phyloP scores from a whole-genome alignment of 2,797 vertebrate genomes.

The Halcyon smyrnensis region DNA sequence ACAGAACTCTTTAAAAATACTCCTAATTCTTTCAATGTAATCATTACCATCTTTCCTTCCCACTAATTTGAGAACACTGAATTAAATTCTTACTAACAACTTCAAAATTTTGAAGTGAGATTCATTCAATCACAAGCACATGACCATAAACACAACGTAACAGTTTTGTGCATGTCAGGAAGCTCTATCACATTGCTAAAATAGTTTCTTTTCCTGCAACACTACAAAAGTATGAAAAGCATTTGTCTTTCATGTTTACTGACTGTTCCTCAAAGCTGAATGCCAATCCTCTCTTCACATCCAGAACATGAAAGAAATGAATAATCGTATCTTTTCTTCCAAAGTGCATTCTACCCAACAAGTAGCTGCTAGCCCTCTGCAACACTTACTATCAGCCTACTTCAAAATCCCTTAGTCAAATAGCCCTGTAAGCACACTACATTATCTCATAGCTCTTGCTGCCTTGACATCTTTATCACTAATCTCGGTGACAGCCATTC shows the following conservation, averaged over 20 bases:
- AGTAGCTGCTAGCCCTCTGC: not conserved
- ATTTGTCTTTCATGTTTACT: not conserved
- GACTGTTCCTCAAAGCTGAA: not conserved
- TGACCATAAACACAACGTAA: not conserved
- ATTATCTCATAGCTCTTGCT: not conserved
- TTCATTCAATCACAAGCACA: not conserved
- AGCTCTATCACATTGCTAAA: not conserved
- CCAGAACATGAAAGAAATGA: not conserved
- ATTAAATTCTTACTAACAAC: not conserved
- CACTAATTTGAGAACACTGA: not conserved
- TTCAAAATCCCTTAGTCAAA: not conserved
- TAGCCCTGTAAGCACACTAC: not conserved
- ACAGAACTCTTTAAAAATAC: not conserved
- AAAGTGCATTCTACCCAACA: not conserved
- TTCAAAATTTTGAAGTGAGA: not conserved
- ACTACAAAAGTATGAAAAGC: not conserved
- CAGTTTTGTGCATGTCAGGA: not conserved
- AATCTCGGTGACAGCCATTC: constrained; percentile 42
- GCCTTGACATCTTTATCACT: not conserved
- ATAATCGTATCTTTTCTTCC: not conserved
- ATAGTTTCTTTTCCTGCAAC: not conserved
- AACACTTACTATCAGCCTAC: not conserved
- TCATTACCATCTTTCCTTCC: not conserved
- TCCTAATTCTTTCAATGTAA: not conserved
- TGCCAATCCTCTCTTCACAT: not conserved